A percentile compares a stretch with the other conserved stretches of the same genome.
Conservation (phyloP, 2,797 vertebrate genomes). For the Oreochromis mossambicus region DNA sequence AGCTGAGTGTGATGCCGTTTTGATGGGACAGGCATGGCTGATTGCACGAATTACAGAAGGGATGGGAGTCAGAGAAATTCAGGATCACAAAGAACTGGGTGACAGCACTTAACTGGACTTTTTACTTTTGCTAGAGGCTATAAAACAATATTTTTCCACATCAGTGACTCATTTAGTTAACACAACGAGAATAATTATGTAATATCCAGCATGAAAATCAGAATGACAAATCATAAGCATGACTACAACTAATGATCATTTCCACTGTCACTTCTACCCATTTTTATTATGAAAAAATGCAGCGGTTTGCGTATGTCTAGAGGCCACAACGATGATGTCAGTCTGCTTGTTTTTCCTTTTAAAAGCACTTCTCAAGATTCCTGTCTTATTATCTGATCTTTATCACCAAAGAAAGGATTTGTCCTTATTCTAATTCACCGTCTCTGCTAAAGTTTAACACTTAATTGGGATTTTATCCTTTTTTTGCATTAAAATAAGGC, state of each 20-base stretch:
- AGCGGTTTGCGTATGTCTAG: neutral
- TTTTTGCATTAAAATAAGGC: neutral
- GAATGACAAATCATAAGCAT: neutral
- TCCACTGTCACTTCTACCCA: neutral
- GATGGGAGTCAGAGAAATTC: neutral
- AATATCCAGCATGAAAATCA: neutral
- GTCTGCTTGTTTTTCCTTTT: neutral
- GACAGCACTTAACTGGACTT: constrained; percentile 15
- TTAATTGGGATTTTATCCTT: neutral
- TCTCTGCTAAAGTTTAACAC: neutral
- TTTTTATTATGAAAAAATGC: neutral
- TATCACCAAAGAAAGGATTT: neutral
- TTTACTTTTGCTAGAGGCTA: neutral
- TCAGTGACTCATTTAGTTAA: neutral
- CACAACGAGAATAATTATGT: neutral
- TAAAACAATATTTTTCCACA: neutral
- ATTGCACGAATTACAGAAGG: neutral
- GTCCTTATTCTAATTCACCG: neutral
- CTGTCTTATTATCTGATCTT: neutral
- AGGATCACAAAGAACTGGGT: neutral
- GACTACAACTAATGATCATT: neutral
- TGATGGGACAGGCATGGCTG: constrained; percentile 34
- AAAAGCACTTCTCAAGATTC: neutral
- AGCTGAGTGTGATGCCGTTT: constrained; percentile 9
- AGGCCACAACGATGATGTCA: neutral